A percentile compares a stretch with the other conserved stretches of the same genome.
Evolutionary conservation across 2,113 vertebrate genomes (phyloP).

Genomic region (Nothoprocta perdicaria): DNA sequence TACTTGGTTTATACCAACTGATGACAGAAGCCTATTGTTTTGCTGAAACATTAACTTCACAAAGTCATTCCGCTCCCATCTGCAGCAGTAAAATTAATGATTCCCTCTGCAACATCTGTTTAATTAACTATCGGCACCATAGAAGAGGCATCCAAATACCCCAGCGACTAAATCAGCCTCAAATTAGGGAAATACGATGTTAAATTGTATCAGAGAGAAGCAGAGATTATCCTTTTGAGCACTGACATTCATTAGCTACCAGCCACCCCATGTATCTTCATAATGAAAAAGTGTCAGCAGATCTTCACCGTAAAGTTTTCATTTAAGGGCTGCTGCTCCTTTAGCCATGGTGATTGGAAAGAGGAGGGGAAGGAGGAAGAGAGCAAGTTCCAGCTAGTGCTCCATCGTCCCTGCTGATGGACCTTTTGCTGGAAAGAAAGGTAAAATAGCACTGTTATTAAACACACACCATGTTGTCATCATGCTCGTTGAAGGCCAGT

Average conservation of each 20-base stretch:
- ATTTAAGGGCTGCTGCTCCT: conserved; percentile 62
- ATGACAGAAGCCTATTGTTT: conserved; percentile 86
- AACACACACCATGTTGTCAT: fast-evolving
- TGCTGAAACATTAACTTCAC: conserved; percentile 87
- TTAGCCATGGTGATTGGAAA: background rate
- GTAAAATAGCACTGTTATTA: background rate
- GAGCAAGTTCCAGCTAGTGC: background rate
- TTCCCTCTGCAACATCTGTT: conserved; percentile 87
- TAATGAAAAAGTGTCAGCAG: conserved; percentile 73
- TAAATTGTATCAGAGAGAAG: conserved; percentile 83
- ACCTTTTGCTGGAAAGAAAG: conserved; percentile 10
- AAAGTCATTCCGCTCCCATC: conserved; percentile 86
- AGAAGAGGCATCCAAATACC: conserved; percentile 83
- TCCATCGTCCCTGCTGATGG: background rate
- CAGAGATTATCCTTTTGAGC: conserved; percentile 81
- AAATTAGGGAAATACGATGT: conserved; percentile 84
- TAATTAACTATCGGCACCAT: conserved; percentile 87
- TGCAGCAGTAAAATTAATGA: conserved; percentile 87
- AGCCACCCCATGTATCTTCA: conserved; percentile 79
- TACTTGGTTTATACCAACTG: conserved; percentile 83
- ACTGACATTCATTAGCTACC: conserved; percentile 78
- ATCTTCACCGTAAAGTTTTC: conserved; percentile 65
- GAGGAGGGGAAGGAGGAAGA: background rate
- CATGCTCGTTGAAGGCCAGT: fast-evolving
- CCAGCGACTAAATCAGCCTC: conserved; percentile 84